Percentiles rank a stretch among this genome's conserved stretches.
These are phyloP conservation scores for Drosophila carrolli DNA, from an alignment of 1,140 invertebrate genomes.

Conservation along the genomic window DNA sequence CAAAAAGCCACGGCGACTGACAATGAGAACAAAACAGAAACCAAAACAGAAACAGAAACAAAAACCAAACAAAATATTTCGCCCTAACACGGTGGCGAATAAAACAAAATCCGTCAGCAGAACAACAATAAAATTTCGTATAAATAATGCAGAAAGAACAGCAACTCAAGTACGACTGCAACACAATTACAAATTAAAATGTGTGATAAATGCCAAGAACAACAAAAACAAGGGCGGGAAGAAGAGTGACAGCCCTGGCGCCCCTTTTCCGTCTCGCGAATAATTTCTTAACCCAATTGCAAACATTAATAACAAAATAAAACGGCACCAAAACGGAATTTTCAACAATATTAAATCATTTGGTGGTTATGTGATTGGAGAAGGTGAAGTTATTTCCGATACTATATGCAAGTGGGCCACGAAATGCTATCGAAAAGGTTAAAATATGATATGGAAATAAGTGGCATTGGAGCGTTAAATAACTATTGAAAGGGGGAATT, in stretches of 20 bases:
- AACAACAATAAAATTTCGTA: slow-evolving; percentile 51
- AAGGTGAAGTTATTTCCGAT: slow-evolving; percentile 5
- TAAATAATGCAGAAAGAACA: slow-evolving; percentile 67
- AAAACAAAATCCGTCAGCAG: slow-evolving; percentile 48
- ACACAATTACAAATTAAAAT: slow-evolving; percentile 70
- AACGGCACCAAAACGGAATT: slow-evolving; percentile 25
- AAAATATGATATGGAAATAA: slow-evolving; percentile 11
- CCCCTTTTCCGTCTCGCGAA: slow-evolving; percentile 1
- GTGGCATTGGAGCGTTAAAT: background rate
- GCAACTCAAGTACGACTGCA: slow-evolving; percentile 48
- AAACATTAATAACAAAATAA: slow-evolving; percentile 59
- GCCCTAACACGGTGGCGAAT: slow-evolving; percentile 49
- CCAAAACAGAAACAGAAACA: slow-evolving; percentile 36
- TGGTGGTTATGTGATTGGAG: slow-evolving; percentile 20
- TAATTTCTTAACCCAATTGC: slow-evolving; percentile 63
- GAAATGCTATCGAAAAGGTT: background rate
- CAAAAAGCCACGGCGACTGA: slow-evolving; percentile 67
- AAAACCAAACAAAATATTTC: slow-evolving; percentile 37
- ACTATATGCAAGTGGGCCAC: slow-evolving; percentile 12
- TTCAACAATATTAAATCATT: slow-evolving; percentile 18
- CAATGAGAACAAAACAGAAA: slow-evolving; percentile 70
- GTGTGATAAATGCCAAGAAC: slow-evolving; percentile 28
- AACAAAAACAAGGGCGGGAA: slow-evolving; percentile 2
- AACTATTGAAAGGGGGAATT: no score
- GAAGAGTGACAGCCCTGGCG: slow-evolving; percentile 17